phyloP scores from a whole-genome alignment of 2,888 invertebrate genomes.

The Leucozona laternaria region DNA sequence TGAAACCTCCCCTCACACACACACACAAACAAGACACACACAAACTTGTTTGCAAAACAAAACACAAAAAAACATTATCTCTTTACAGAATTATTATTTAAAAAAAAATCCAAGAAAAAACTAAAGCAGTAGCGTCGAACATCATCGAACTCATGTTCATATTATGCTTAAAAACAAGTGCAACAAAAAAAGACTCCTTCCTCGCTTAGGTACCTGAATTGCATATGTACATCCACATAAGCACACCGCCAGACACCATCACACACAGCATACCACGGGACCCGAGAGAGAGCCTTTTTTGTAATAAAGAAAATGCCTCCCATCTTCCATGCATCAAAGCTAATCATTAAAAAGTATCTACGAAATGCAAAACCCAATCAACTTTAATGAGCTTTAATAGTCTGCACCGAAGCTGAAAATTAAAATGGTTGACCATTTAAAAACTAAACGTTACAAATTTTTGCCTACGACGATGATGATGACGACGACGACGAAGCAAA shows the following conservation, averaged over 20 bases:
- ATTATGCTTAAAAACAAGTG: conserved; percentile 56
- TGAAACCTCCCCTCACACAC: conserved; percentile 14
- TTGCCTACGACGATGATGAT: conserved; percentile 59
- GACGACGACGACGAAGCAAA: background rate
- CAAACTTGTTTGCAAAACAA: background rate
- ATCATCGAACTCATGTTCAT: conserved; percentile 66
- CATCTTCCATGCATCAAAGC: conserved; percentile 75
- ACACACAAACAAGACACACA: background rate
- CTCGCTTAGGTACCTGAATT: background rate
- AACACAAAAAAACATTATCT: conserved; percentile 3
- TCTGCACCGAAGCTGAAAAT: conserved; percentile 78
- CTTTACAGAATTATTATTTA: conserved; percentile 21
- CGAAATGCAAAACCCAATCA: conserved; percentile 78
- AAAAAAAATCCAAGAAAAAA: conserved; percentile 1
- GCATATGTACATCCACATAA: background rate
- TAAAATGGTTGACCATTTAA: conserved; percentile 77
- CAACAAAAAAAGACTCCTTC: conserved; percentile 36
- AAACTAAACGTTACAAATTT: conserved; percentile 75
- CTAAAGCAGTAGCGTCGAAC: conserved; percentile 56
- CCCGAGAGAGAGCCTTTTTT: conserved; percentile 21
- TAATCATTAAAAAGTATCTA: conserved; percentile 75
- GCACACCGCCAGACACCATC: conserved; percentile 7
- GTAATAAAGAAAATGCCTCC: conserved; percentile 68
- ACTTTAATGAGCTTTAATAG: conserved; percentile 79
- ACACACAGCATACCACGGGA: background rate